phyloP scores from a whole-genome alignment of 1,140 invertebrate genomes.

The Kradibia gibbosae region DNA sequence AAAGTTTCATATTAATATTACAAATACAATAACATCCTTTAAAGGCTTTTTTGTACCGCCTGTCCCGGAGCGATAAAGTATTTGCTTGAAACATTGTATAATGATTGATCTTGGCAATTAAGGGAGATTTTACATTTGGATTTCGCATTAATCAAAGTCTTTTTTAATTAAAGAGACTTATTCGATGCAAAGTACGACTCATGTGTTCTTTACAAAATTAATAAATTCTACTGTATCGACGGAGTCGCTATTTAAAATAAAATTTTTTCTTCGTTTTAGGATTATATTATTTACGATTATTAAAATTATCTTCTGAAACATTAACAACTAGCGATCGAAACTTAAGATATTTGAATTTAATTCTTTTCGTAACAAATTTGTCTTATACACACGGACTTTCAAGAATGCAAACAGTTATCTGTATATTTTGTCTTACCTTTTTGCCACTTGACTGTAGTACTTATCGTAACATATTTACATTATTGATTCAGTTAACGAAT shows the following conservation, averaged over 20 bases:
- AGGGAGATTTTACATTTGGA: conserved; percentile 3
- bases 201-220: background rate
- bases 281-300: too few relatives aligned
- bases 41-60: background rate
- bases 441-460: background rate
- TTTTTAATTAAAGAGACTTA: conserved; percentile 20
- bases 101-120: conserved; percentile 24
- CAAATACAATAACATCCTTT: background rate
- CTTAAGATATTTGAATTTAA: too few relatives aligned
- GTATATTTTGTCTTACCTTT: too few relatives aligned
- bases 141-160: conserved; percentile 12
- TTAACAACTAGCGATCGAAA: too few relatives aligned
- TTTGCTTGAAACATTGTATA: conserved; percentile 22
- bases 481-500: background rate
- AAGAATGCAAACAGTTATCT: too few relatives aligned
- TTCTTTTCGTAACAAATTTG: background rate
- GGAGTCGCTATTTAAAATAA: background rate
- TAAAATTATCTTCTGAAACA: too few relatives aligned
- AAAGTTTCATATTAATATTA: conserved; percentile 9
- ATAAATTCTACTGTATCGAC: background rate
- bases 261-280: background rate
- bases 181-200: background rate
- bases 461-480: conserved; percentile 1
- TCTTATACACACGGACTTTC: background rate
- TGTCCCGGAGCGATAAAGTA: conserved; percentile 5